Evolutionary conservation across 2,797 vertebrate genomes (phyloP).

Genomic region (Anas flavirostris): DNA sequence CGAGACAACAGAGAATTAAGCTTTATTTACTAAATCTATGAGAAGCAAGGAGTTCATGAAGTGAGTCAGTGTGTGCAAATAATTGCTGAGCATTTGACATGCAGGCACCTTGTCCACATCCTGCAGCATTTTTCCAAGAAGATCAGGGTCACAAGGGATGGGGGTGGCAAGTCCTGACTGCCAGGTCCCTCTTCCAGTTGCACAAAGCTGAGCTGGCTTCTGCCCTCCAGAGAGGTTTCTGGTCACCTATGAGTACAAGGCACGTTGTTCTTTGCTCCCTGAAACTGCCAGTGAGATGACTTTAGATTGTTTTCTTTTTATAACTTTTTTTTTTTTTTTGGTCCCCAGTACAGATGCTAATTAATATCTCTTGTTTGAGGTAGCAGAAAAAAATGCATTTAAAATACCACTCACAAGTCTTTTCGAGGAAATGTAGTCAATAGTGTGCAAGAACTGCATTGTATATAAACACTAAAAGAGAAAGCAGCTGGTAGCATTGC

Average conservation of each 20-base stretch:
- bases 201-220: background rate
- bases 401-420: background rate
- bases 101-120: rapidly evolving
- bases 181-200: rapidly evolving
- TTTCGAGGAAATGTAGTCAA: background rate
- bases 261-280: background rate
- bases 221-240: background rate
- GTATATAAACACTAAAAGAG: background rate
- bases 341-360: background rate
- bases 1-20: background rate
- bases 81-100: background rate
- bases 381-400: background rate
- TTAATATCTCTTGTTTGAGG: background rate
- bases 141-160: rapidly evolving
- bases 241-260: rapidly evolving
- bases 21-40: background rate
- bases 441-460: background rate
- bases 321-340: background rate
- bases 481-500: background rate
- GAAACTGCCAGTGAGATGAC: background rate
- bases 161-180: rapidly evolving
- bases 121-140: background rate
- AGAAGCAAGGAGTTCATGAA: background rate
- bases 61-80: background rate
- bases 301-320: background rate